Conservation (phyloP, 2,797 vertebrate genomes). For the Acanthiza pusilla region DNA sequence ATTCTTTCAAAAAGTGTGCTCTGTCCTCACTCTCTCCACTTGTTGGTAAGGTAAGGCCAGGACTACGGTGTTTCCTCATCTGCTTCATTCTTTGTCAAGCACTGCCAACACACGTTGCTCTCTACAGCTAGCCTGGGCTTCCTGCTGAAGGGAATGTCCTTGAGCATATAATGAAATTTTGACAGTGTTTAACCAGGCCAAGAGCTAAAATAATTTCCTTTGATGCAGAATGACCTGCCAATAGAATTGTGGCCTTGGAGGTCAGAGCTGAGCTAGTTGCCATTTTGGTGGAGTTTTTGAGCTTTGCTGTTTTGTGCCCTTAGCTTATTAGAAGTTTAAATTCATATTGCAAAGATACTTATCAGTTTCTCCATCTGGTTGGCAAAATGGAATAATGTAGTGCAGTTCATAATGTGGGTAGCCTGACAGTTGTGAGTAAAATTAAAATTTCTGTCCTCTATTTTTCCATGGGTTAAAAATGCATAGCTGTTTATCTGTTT, state of each 20-base stretch:
- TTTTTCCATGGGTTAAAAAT: neutral
- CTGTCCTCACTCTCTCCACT: neutral
- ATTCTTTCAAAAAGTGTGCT: neutral
- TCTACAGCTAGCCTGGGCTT: neutral
- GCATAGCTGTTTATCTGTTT: neutral
- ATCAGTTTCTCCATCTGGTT: neutral
- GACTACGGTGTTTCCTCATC: neutral
- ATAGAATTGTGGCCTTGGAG: neutral
- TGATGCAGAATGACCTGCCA: neutral
- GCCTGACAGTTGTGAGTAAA: neutral
- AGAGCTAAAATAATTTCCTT: neutral
- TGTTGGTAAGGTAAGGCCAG: neutral
- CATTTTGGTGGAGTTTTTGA: neutral
- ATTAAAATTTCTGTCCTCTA: neutral
- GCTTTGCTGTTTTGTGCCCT: neutral
- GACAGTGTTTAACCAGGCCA: neutral
- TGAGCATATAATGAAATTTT: neutral
- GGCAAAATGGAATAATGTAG: neutral
- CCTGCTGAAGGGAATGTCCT: neutral
- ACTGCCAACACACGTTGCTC: neutral
- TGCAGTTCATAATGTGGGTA: neutral
- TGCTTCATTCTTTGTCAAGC: neutral
- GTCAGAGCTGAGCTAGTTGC: neutral
- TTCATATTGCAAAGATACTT: neutral
- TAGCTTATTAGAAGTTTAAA: neutral